Percentiles rank a stretch among this genome's conserved stretches.
These are phyloP conservation scores for Malaclemys terrapin DNA, from an alignment of 2,113 vertebrate species.

Conservation along the genomic window DNA sequence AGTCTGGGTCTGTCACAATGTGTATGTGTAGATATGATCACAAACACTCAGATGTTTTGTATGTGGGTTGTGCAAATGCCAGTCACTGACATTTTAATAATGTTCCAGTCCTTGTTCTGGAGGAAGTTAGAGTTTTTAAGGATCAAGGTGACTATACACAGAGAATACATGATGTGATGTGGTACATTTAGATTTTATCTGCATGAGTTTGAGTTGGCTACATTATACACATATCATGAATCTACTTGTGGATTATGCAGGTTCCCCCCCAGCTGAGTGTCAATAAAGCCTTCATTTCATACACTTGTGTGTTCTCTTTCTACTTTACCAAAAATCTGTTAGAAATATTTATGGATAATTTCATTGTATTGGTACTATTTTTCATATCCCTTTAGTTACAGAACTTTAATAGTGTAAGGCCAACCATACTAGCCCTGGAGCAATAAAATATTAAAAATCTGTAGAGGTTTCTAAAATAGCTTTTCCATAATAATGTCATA, in stretches of 20 bases:
- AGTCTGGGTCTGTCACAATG: too few species aligned
- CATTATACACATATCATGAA: background rate
- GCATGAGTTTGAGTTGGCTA: background rate
- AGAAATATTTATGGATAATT: background rate
- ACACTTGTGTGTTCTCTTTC: background rate
- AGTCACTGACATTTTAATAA: background rate
- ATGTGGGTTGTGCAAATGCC: background rate
- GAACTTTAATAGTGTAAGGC: background rate
- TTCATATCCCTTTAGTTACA: background rate
- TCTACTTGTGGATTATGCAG: background rate
- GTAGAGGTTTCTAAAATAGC: background rate
- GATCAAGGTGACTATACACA: background rate
- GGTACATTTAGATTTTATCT: background rate
- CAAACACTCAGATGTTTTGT: background rate
- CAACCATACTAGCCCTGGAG: background rate
- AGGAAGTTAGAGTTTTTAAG: background rate
- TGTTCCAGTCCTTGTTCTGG: background rate
- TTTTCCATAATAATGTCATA: background rate
- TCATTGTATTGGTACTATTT: background rate
- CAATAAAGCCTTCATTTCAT: background rate
- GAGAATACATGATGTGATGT: background rate
- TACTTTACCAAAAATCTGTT: background rate
- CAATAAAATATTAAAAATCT: background rate
- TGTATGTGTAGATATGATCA: background rate
- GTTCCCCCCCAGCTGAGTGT: background rate